Evolutionary conservation across 2,888 invertebrate species (phyloP).

Genomic region (Idaea straminata): DNA sequence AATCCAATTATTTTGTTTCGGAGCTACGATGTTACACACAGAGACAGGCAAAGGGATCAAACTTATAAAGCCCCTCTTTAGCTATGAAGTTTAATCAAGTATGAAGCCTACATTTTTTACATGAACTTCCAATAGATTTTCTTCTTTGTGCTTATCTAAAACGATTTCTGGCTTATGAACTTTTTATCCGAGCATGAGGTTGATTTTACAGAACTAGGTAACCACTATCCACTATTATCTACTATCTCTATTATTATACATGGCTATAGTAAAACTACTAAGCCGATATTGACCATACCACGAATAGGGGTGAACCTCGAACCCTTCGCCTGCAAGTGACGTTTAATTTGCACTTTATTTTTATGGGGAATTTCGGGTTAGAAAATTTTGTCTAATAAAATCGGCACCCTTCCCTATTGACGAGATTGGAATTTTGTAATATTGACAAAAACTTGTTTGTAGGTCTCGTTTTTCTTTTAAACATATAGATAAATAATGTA

Average conservation of each 20-base stretch:
- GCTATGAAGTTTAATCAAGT: not conserved
- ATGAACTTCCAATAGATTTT: not conserved
- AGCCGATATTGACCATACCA: conserved; percentile 3
- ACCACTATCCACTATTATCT: not conserved
- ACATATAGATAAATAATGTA: not conserved
- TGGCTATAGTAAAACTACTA: not conserved
- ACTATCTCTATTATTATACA: not conserved
- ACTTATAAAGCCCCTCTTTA: not conserved
- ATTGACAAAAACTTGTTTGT: not conserved
- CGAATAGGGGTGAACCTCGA: conserved; percentile 25
- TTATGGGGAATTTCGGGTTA: conserved; percentile 33
- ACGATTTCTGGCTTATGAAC: not conserved
- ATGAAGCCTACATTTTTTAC: not conserved
- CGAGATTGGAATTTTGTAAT: conserved; percentile 17
- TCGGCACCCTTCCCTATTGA: conserved; percentile 11
- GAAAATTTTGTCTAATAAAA: conserved; percentile 27
- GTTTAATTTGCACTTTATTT: conserved; percentile 47
- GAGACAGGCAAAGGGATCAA: too few species aligned
- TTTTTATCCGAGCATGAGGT: not conserved
- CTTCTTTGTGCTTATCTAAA: not conserved
- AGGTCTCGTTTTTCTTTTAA: not conserved
- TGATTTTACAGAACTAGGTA: not conserved
- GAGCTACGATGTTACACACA: too few species aligned
- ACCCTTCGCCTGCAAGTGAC: conserved; percentile 47
- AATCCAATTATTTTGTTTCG: too few species aligned